These are phyloP conservation scores for Caenorhabditis sp. DNA, from an alignment of 2,888 invertebrate genomes.

Conservation along the genomic window DNA sequence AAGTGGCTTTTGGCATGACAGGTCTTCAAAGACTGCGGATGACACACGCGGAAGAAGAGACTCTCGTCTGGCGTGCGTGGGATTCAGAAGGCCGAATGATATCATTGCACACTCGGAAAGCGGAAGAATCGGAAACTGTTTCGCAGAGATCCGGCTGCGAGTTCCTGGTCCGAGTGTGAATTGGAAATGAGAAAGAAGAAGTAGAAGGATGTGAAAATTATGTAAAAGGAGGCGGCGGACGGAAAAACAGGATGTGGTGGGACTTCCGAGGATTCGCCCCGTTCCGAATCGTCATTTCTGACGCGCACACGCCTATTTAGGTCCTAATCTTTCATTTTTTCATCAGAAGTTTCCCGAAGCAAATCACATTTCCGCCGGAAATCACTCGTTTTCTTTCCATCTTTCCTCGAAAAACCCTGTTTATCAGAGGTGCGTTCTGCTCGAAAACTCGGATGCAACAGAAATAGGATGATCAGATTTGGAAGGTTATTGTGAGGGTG, in stretches of 20 bases:
- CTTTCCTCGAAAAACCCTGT: background rate
- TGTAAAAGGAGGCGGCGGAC: too few species aligned
- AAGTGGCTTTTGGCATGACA: conserved; percentile 38
- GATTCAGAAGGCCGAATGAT: too few species aligned
- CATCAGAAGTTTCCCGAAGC: background rate
- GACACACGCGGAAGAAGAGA: conserved; percentile 12
- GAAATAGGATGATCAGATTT: background rate
- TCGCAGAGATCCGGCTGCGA: too few species aligned
- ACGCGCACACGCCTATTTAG: too few species aligned
- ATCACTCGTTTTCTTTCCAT: background rate
- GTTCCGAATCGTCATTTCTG: conserved; percentile 1
- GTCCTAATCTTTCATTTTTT: conserved; percentile 20
- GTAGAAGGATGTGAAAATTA: too few species aligned
- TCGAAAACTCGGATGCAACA: background rate
- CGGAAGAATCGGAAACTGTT: too few species aligned
- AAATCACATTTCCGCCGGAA: conserved; percentile 25
- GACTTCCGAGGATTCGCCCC: too few species aligned
- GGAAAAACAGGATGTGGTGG: too few species aligned
- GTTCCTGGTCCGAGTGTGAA: too few species aligned
- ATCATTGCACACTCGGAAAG: too few species aligned
- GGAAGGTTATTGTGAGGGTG: background rate
- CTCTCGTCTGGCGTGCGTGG: conserved; percentile 8
- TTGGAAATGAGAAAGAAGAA: too few species aligned
- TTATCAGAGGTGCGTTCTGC: too few species aligned
- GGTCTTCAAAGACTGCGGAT: background rate